These are phyloP conservation scores for Drosophila parthenogenetica DNA, from an alignment of 2,888 invertebrate species.

Conservation along the genomic window DNA sequence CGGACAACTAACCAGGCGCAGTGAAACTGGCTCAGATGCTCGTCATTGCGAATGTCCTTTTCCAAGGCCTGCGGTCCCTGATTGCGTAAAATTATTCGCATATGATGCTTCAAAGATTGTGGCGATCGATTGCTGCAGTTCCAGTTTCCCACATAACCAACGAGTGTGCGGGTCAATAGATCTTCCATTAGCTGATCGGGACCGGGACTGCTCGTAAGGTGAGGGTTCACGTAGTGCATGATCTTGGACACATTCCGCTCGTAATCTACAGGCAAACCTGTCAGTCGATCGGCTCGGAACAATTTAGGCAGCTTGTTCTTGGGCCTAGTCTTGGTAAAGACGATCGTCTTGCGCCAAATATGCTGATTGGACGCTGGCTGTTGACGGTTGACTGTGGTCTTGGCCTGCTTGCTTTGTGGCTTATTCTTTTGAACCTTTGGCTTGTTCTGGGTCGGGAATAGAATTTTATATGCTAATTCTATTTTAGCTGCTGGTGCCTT, in stretches of 20 bases:
- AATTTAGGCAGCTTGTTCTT: conserved; percentile 37
- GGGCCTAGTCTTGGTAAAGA: conserved; percentile 40
- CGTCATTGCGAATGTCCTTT: neutral
- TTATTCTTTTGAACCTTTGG: neutral
- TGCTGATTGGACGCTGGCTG: neutral
- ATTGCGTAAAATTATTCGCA: conserved; percentile 21
- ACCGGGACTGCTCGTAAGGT: conserved; percentile 15
- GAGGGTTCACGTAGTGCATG: conserved; percentile 67
- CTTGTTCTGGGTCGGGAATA: neutral
- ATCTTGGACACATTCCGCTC: conserved; percentile 60
- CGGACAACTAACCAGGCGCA: conserved; percentile 56
- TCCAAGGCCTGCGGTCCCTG: neutral
- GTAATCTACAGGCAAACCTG: conserved; percentile 66
- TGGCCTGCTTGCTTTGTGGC: neutral
- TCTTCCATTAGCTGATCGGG: conserved; percentile 42
- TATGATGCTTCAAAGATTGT: neutral
- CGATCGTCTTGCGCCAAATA: conserved; percentile 56
- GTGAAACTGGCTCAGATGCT: conserved; percentile 42
- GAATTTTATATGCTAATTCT: neutral
- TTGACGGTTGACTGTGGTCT: neutral
- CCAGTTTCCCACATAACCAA: conserved; percentile 3
- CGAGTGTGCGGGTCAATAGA: conserved; percentile 34
- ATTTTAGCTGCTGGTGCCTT: conserved; percentile 1
- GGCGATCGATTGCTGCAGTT: neutral
- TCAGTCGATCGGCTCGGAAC: conserved; percentile 54